Evolutionary conservation across 2,888 invertebrate genomes (phyloP).

Genomic region (Oegoconia quadripuncta): DNA sequence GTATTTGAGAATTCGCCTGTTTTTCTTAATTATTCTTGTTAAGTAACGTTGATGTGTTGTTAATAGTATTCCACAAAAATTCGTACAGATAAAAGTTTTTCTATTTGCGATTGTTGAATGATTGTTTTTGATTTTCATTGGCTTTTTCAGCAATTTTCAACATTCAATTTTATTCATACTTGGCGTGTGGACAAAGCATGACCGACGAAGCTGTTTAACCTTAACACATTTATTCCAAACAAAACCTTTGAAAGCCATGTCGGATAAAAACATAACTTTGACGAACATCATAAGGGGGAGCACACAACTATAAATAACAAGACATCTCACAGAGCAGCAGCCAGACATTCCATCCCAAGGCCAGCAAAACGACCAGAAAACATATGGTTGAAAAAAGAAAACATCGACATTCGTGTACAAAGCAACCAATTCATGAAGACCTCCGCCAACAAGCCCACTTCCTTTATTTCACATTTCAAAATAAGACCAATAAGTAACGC

Average conservation of each 20-base stretch:
- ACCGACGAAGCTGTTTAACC: too few relatives aligned
- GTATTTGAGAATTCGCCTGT: too few relatives aligned
- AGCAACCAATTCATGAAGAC: slow-evolving; percentile 42
- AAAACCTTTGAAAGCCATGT: background rate
- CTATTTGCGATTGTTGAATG: too few relatives aligned
- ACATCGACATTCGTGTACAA: slow-evolving; percentile 41
- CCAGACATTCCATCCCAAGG: slow-evolving; percentile 68
- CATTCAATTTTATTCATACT: too few relatives aligned
- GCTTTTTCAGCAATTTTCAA: too few relatives aligned
- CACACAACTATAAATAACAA: slow-evolving; percentile 50
- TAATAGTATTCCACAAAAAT: too few relatives aligned
- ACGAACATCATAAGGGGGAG: slow-evolving; percentile 13
- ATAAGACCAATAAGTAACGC: slow-evolving; percentile 38
- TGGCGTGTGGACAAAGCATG: too few relatives aligned
- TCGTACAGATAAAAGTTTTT: too few relatives aligned
- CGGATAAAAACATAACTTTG: background rate
- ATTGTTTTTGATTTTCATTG: too few relatives aligned
- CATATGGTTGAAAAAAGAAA: slow-evolving; percentile 71
- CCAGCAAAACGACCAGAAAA: slow-evolving; percentile 71
- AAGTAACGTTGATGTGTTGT: too few relatives aligned
- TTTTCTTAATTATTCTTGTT: too few relatives aligned
- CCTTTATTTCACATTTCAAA: slow-evolving; percentile 47
- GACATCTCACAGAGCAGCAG: slow-evolving; percentile 53
- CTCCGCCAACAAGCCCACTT: slow-evolving; percentile 40
- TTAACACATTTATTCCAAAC: too few relatives aligned